Evolutionary conservation across 2,888 invertebrate genomes (phyloP).

Genomic region (Eristalis arbustorum): DNA sequence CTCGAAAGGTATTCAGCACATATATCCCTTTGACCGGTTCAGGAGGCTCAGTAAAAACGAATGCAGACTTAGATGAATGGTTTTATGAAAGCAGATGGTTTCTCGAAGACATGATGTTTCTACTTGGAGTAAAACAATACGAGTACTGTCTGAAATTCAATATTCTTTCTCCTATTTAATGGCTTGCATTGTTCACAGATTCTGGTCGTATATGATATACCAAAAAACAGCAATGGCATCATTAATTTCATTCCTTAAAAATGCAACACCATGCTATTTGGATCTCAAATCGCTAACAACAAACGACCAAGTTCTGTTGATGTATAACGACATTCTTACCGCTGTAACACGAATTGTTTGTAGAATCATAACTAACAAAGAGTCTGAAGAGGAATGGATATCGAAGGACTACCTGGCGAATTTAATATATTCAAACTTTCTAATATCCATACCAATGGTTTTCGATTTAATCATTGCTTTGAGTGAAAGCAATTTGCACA

Average conservation of each 20-base stretch:
- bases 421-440: slow-evolving; percentile 88
- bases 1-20: slow-evolving; percentile 72
- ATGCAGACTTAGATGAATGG: slow-evolving; percentile 86
- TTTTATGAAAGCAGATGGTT: slow-evolving; percentile 83
- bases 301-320: slow-evolving; percentile 80
- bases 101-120: slow-evolving; percentile 85
- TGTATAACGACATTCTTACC: slow-evolving; percentile 84
- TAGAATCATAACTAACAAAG: slow-evolving; percentile 89
- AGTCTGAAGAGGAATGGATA: slow-evolving; percentile 87
- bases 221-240: slow-evolving; percentile 84
- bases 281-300: slow-evolving; percentile 80
- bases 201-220: slow-evolving; percentile 87
- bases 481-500: slow-evolving; percentile 84
- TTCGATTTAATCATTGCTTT: slow-evolving; percentile 89
- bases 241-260: slow-evolving; percentile 87
- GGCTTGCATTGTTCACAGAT: slow-evolving; percentile 80
- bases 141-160: slow-evolving; percentile 76
- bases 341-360: slow-evolving; percentile 87
- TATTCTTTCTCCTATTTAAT: background rate
- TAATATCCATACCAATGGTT: slow-evolving; percentile 91
- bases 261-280: slow-evolving; percentile 86
- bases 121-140: slow-evolving; percentile 84
- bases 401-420: slow-evolving; percentile 84
- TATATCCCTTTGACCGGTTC: slow-evolving; percentile 75
- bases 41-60: slow-evolving; percentile 81